Base-by-base conservation (phyloP, 2,888 invertebrate species). In the Creontiades dilutus region DNA sequence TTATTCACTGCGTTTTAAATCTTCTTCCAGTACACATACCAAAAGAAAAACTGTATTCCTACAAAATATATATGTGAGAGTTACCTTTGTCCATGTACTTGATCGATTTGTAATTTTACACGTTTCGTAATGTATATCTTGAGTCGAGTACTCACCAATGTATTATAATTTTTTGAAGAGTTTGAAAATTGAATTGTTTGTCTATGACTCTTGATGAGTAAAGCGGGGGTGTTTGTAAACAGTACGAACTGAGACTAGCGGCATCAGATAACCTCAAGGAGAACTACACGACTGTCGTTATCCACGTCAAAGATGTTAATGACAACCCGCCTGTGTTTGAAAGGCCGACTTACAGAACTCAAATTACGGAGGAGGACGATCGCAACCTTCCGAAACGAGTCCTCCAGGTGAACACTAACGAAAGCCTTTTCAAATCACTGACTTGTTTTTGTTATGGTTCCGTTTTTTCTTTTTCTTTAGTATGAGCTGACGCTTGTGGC, bases 271-370 rank as follows among this genome's bases (percentile, higher is more conserved):
- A 99, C 95, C 95, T 98, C 93, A 98, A 98, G 95, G 98, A 99
- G 94, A 98, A 98, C 95, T 97, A 97, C 94, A 98, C 98, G 76
- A 98, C 97, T 68, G 98, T 99, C 92, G 98, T 98, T 93, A 98
- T 99, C 93, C 97, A 98, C 94, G 98, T 99, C 92, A 98, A 98
- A 94, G 99, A 99, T 94, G 98, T 99, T 92, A 99, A 99, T 94
- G 99, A 99, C 95, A 99, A 99, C 95, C 97, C 98, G 78, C 99
- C 99, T 2, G 97, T 98, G 92, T 99, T 99, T 94, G 98, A 98
- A 94, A 95, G 98, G 92, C 98, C 98, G 87, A 98, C 97, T 90
- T 98, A 98, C 94, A 96, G 98, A 93, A 98, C 98, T 86, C 98
- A 98, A 94, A 98, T 98, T 94, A 98, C 98, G 76, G 98, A 98